Percentiles rank a stretch among this genome's conserved stretches.
phyloP scores from a whole-genome alignment of 2,797 vertebrate genomes.

The Meda fulgida region DNA sequence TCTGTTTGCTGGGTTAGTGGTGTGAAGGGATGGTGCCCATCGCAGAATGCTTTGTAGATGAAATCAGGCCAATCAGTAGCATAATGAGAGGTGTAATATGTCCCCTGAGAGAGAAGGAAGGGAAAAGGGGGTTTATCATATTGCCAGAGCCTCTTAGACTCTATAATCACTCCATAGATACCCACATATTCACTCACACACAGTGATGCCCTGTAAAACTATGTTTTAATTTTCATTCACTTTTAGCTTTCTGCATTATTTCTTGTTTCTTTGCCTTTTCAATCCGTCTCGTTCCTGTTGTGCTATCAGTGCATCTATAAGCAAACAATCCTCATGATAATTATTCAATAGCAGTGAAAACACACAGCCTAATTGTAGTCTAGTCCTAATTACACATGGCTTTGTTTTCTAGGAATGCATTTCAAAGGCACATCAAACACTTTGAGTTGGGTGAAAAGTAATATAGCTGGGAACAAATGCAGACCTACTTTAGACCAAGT shows the following conservation, averaged over 20 bases:
- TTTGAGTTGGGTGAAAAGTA: constrained; percentile 76
- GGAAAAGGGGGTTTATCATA: constrained; percentile 73
- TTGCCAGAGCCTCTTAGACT: constrained; percentile 78
- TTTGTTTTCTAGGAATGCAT: constrained; percentile 79
- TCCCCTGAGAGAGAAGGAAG: constrained; percentile 86
- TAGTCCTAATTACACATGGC: constrained; percentile 77
- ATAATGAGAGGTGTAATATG: constrained; percentile 92
- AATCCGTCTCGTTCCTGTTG: constrained; percentile 7
- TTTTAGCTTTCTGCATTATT: constrained; percentile 31
- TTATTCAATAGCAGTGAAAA: constrained; percentile 78
- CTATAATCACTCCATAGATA: constrained; percentile 36
- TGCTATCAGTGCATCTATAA: constrained; percentile 64
- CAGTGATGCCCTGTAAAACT: neutral
- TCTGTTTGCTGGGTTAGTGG: constrained; percentile 74
- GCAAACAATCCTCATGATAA: constrained; percentile 72
- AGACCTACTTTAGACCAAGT: constrained; percentile 68
- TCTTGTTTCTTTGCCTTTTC: constrained; percentile 44
- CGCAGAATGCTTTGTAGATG: constrained; percentile 81
- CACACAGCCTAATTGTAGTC: constrained; percentile 77
- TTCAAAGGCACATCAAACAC: constrained; percentile 78
- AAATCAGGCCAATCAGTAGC: constrained; percentile 91
- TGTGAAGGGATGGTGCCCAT: constrained; percentile 77
- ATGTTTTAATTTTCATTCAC: neutral
- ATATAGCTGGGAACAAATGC: constrained; percentile 64
- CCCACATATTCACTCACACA: neutral